Evolutionary conservation across 2,888 invertebrate genomes (phyloP), one percentile per base, ranked within the genome.

Genomic region (Aphidius colemani): DNA sequence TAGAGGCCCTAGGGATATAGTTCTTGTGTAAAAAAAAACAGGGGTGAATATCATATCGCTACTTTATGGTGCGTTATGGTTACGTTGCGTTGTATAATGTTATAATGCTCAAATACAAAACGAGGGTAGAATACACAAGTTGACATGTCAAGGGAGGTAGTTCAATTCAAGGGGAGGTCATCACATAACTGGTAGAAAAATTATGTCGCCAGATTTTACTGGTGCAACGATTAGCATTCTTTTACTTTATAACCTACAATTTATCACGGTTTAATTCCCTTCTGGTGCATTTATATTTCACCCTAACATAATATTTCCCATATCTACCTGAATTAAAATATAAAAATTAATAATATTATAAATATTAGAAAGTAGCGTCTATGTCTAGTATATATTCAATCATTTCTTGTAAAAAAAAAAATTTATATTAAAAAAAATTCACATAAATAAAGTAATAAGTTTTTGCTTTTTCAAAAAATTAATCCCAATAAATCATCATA

Each of bases 11-110:
- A 30, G 30, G 30, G 30, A 30, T 30, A 30, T 30, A 30, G 30
- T 30, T 30, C 5, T 30, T 30, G 30, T 30, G 5, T 30, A 30
- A 5, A 30, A 67, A 63, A 63, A 57, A 65, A 48, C 65, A 69
- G 68, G 76, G 76, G 76, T 75, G 75, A 74, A 76, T 75, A 74
- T 74, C 74, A 75, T 75, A 78, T 76, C 72, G 76, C 75, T 74
- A 79, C 76, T 79, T 79, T 77, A 74, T 73, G 72, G 67, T 70
- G 68, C 70, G 69, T 75, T 75, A 73, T 67, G 70, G 64, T 64
- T 67, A 68, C 70, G 63, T 51, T 53, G 66, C 68, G 60, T 63
- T 46, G 65, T 39, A 40, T 45, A 46, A 7, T 39, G 39, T 46
- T 39, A n/a, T 7, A 8, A 7, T 30, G 46, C 9, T 39, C 45